Evolutionary conservation across 1,140 invertebrate genomes (phyloP).

Genomic region (Thalassaphorura encarpata): DNA sequence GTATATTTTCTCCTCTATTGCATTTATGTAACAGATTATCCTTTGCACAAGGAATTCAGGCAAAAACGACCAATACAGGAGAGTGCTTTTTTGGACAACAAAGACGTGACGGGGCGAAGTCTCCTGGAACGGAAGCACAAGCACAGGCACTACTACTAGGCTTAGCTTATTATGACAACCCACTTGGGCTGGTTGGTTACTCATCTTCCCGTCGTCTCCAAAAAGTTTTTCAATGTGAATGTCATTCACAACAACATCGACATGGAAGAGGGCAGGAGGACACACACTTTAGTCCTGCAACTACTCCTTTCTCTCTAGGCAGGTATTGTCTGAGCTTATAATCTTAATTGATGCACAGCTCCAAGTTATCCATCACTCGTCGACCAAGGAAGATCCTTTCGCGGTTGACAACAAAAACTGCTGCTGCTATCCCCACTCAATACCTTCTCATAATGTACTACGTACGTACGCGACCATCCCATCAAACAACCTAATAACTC

Average conservation of each 20-base stretch:
- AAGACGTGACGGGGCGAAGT: conserved; percentile 16
- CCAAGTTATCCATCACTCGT: conserved; percentile 29
- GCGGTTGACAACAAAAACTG: conserved; percentile 29
- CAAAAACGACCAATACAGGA: conserved; percentile 26
- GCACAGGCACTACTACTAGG: no score
- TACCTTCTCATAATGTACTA: conserved; percentile 6
- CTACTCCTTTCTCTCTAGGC: not conserved
- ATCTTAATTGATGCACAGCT: conserved; percentile 30
- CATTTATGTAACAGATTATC: conserved; percentile 33
- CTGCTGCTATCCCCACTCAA: not conserved
- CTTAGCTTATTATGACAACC: conserved; percentile 24
- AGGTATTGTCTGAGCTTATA: conserved; percentile 30
- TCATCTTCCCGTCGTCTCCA: no score
- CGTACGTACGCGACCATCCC: not conserved
- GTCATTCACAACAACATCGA: not conserved
- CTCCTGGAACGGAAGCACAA: no score
- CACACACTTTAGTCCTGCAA: no score
- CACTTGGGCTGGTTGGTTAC: no score
- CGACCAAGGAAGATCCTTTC: conserved; percentile 20
- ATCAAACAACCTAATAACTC: not conserved
- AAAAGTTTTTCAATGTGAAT: conserved; percentile 7
- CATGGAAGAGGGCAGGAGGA: no score
- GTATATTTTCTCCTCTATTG: conserved; percentile 33
- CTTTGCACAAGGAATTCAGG: conserved; percentile 5
- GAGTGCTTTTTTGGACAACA: conserved; percentile 31